Evolutionary conservation across 2,797 vertebrate species (phyloP), one percentile per base, ranked within the genome.

Genomic region (Octomys mimax): DNA sequence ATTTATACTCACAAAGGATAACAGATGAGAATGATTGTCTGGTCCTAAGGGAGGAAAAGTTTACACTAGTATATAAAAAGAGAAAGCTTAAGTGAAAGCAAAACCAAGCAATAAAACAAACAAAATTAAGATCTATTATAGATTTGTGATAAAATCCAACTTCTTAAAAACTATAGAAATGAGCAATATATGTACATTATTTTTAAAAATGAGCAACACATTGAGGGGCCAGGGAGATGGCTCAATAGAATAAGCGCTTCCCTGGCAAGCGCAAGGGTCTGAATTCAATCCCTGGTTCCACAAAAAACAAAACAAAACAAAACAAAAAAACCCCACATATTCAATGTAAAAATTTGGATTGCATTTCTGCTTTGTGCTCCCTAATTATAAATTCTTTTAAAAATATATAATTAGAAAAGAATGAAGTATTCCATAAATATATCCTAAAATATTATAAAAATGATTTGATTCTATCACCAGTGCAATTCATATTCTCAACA

Each of bases 1-100:
- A 89, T 96, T 97, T 96, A 80, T 1, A 78, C 77, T 89, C 87
- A 49, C 26, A 61, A 91, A 94, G 95, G 92, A 33, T 26, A 90
- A 9, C 87, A 87, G 26, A 85, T 16, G 92, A 85, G 89, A 95
- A 70, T 94, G 3, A 95, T 31, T 46, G 26, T 49, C 79, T 96
- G 71, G 31, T 94, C 46, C 87, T 90, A 87, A 14, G 87, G 9
- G 5, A 92, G 2, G 39, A 18, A 80, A 95, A 80, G 11, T 90
- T 96, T 92, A 93, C 1, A 91, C 77, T 52, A 83, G 26, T 39
- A 61, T 87, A 92, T 87, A 92, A 94, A 95, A 86, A 71, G 68
- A 88, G 22, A 87, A 94, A 91, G 28, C 64, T 97, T 96, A 85
- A 91, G 66, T 36, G 2, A 82, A 70, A 21, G 12, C 33, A 94